Evolutionary conservation across 1,140 invertebrate species (phyloP).

Genomic region (Tribolium madens): DNA sequence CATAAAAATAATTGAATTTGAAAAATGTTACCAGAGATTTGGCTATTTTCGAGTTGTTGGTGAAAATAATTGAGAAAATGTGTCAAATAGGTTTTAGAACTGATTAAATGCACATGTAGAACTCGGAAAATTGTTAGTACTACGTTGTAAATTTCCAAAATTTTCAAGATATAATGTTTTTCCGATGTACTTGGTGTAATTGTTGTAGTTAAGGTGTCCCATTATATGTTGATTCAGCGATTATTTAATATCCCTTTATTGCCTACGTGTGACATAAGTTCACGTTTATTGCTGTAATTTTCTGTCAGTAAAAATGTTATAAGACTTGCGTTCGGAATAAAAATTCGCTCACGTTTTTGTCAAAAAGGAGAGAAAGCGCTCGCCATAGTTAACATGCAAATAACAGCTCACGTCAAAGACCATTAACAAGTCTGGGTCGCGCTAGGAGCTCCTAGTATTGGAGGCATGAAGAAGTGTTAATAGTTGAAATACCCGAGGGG

Average conservation of each 20-base stretch:
- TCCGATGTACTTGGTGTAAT: background rate
- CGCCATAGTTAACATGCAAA: constrained; percentile 15
- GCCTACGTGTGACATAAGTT: constrained; percentile 3
- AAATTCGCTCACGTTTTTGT: constrained; percentile 18
- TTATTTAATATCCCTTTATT: constrained; percentile 12
- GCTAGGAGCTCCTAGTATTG: constrained; percentile 13
- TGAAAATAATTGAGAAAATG: too few relatives aligned
- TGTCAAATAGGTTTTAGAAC: too few relatives aligned
- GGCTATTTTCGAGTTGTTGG: too few relatives aligned
- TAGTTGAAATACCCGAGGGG: constrained; percentile 34
- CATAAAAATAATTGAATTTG: too few relatives aligned
- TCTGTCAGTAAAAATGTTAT: background rate
- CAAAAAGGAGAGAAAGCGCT: constrained; percentile 18
- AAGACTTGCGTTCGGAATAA: background rate
- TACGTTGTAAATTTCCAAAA: too few relatives aligned
- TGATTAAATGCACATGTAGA: too few relatives aligned
- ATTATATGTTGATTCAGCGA: background rate
- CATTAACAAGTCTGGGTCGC: constrained; percentile 30
- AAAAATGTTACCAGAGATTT: too few relatives aligned
- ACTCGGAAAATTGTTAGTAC: too few relatives aligned
- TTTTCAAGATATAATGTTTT: background rate
- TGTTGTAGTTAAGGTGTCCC: background rate
- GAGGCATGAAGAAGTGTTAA: constrained; percentile 39
- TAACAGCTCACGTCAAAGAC: constrained; percentile 28
- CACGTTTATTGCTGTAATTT: constrained; percentile 7